A percentile compares a stretch with the other conserved stretches of the same genome.
Evolutionary conservation across 2,797 vertebrate species (phyloP).

Genomic region (Gallinago stenura): DNA sequence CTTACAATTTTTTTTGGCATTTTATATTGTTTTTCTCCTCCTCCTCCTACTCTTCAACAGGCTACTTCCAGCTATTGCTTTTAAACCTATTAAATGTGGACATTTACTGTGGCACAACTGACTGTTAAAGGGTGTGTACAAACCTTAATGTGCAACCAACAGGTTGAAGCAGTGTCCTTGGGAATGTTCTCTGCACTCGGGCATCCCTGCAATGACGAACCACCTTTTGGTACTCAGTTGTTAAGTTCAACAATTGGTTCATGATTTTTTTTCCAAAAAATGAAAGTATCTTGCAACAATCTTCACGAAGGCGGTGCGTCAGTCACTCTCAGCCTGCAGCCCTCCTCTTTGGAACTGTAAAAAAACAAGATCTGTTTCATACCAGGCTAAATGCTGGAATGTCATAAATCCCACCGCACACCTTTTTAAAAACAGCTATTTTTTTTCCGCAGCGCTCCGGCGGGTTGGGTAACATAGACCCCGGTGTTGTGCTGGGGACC

Average conservation of each 20-base stretch:
- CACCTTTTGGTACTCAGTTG: background rate
- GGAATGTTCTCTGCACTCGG: background rate
- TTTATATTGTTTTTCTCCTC: background rate
- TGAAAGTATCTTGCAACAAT: background rate
- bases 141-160: background rate
- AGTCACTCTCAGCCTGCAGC: background rate
- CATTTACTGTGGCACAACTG: no score
- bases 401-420: background rate
- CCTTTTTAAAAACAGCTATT: background rate
- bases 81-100: background rate
- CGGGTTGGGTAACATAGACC: background rate
- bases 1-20: background rate
- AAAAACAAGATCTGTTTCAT: background rate
- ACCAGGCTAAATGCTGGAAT: background rate
- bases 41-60: background rate
- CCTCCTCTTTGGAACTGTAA: background rate
- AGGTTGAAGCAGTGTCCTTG: background rate
- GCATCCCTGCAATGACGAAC: background rate
- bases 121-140: background rate
- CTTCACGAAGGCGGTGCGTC: accelerated
- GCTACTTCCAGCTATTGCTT: background rate
- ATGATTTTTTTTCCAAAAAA: background rate
- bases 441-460: accelerated
- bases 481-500: background rate
- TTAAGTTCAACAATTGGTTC: background rate